Conservation (phyloP, 1,140 invertebrate genomes). For the Caerostris darwini region DNA sequence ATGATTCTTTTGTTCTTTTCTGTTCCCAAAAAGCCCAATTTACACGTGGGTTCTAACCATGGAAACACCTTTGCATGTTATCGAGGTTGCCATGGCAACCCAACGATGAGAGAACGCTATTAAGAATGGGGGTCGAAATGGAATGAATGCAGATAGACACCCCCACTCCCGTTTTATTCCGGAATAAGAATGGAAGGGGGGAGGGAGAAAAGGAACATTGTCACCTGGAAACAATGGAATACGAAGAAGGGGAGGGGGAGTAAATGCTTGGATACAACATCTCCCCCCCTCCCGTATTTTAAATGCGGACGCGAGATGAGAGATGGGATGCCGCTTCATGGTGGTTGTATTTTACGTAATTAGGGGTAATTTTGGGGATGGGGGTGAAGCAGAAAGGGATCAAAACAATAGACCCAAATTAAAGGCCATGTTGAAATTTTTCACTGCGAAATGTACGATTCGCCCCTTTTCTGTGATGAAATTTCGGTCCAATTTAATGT, state of each 20-base stretch:
- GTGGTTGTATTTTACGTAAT: slow-evolving; percentile 33
- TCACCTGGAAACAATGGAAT: slow-evolving; percentile 59
- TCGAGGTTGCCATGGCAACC: slow-evolving; percentile 46
- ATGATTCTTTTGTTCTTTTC: neutral
- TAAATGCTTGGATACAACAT: neutral
- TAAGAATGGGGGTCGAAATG: neutral
- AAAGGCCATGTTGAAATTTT: neutral
- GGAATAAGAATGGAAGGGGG: slow-evolving; percentile 2
- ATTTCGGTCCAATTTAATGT: too few relatives aligned
- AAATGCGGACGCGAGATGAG: neutral
- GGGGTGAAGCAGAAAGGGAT: neutral
- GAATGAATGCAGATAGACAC: neutral
- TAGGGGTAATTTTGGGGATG: neutral
- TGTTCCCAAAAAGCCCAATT: neutral
- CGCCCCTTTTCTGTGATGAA: neutral
- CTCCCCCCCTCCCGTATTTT: neutral
- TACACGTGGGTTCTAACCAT: neutral
- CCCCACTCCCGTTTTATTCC: slow-evolving; percentile 38
- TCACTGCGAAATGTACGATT: neutral
- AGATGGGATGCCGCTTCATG: neutral
- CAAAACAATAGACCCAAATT: neutral
- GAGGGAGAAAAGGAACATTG: neutral
- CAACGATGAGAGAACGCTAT: slow-evolving; percentile 36
- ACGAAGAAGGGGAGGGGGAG: neutral
- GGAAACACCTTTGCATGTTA: slow-evolving; percentile 63